These are phyloP conservation scores for Smithornis capensis DNA, from an alignment of 2,113 vertebrate species.

Conservation along the genomic window DNA sequence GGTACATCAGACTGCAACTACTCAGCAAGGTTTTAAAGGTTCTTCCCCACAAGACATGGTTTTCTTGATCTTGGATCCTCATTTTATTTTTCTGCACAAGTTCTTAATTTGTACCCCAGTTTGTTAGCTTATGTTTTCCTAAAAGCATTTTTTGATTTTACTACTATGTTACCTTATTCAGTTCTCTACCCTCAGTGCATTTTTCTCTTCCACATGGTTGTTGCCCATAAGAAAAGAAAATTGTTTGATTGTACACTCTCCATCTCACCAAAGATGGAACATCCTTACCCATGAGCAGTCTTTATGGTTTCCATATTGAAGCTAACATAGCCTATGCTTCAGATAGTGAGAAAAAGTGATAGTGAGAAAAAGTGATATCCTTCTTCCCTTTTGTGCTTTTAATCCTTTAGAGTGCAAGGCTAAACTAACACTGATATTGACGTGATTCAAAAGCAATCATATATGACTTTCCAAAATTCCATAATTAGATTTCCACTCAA, in stretches of 20 bases:
- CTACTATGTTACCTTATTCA: background rate
- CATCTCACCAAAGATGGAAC: background rate
- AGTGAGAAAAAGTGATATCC: background rate
- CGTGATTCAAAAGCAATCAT: background rate
- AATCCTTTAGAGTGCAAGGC: background rate
- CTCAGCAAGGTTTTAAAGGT: background rate
- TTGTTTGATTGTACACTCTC: background rate
- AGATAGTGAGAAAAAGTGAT: background rate
- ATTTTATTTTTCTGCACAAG: background rate
- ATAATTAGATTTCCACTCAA: background rate
- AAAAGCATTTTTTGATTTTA: background rate
- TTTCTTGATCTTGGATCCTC: background rate
- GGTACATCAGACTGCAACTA: background rate
- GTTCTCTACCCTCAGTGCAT: background rate
- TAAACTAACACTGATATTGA: background rate
- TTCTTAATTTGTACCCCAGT: background rate
- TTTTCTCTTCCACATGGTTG: background rate
- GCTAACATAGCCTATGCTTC: background rate
- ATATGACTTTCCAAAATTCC: background rate
- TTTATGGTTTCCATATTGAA: background rate
- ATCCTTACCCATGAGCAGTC: background rate
- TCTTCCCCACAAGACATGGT: accelerated
- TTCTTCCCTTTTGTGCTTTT: background rate
- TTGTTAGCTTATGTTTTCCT: background rate
- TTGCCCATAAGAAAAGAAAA: background rate